Base-by-base conservation (phyloP, 2,888 invertebrate genomes). In the Poecilobothrus nobilitatus region DNA sequence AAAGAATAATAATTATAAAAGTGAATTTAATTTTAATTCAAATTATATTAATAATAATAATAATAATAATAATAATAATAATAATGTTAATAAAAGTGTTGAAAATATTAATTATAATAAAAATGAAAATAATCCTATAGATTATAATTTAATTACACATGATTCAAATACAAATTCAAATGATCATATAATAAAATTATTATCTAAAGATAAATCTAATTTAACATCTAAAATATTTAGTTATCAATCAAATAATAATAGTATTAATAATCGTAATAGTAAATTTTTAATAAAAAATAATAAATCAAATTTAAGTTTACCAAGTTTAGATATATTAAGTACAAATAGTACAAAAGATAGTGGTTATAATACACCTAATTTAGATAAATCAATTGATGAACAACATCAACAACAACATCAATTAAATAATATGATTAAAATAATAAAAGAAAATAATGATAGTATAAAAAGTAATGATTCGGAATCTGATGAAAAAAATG, bases 401-500 rank as follows among this genome's bases (percentile, higher is more conserved):
- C 27, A 27, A 27, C 27, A 27, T 4, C 2, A 27, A 27, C 27
- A 27, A 27, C 20, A 22, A 70, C 33, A 8, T 53, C 1, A 71
- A 70, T 44, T 66, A 67, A 5, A 70, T 66, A 53, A 44, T 71
- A 68, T 64, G 68, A 67, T 65, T 66, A 12, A 67, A 70, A 27
- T 67, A 71, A 27, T 27, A 41, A 70, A 21, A 7, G 68, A 69
- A 34, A 62, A 33, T 67, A 67, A 70, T 41, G 66, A 63, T 65
- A 53, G 62, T 66, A 41, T 37, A 33, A 37, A 67, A 34, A 66
- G 67, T 68, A n/a, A 63, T 61, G 69, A 73, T 65, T 22, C 10
- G 9, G 41, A 44, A 18, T 21, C 66, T 21, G 27, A 27, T 27
- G 37, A 34, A 18, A 8, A 6, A 66, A 12, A 70, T 80, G 86